A percentile compares a stretch with the other conserved stretches of the same genome.
These are phyloP conservation scores for Prolemur simus DNA, from an alignment of 2,113 vertebrate genomes.

Conservation along the genomic window DNA sequence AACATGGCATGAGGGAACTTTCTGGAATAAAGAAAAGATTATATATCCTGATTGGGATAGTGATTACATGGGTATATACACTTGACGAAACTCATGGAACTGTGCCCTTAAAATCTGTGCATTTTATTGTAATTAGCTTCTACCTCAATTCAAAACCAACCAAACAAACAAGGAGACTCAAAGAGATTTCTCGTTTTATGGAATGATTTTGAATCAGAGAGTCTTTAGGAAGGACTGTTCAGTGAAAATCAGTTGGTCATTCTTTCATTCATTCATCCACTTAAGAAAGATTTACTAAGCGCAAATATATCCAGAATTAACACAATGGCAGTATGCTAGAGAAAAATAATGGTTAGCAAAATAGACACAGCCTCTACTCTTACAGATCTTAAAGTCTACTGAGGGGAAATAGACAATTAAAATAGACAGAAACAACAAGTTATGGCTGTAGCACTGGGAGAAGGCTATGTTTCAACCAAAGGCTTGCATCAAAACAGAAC, in stretches of 20 bases:
- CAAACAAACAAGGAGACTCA: neutral
- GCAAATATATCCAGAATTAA: neutral
- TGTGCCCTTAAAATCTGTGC: neutral
- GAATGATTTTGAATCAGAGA: neutral
- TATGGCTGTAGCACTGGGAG: neutral
- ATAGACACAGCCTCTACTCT: neutral
- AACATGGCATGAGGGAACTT: neutral
- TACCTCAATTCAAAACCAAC: neutral
- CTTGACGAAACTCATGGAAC: neutral
- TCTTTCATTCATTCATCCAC: neutral
- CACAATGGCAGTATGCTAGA: neutral
- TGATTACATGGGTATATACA: neutral
- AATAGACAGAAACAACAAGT: neutral
- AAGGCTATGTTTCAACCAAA: neutral
- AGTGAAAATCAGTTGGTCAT: neutral
- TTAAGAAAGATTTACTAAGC: neutral
- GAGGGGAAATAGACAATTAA: neutral
- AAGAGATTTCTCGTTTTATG: neutral
- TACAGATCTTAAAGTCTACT: neutral
- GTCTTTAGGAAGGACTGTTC: neutral
- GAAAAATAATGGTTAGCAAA: neutral
- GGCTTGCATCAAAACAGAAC: neutral
- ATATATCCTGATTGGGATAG: neutral
- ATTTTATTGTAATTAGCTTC: constrained; percentile 10
- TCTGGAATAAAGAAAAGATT: neutral